Evolutionary conservation across 2,797 vertebrate species (phyloP), one percentile per base, ranked within the genome.

Genomic region (Urosaurus nigricauda): DNA sequence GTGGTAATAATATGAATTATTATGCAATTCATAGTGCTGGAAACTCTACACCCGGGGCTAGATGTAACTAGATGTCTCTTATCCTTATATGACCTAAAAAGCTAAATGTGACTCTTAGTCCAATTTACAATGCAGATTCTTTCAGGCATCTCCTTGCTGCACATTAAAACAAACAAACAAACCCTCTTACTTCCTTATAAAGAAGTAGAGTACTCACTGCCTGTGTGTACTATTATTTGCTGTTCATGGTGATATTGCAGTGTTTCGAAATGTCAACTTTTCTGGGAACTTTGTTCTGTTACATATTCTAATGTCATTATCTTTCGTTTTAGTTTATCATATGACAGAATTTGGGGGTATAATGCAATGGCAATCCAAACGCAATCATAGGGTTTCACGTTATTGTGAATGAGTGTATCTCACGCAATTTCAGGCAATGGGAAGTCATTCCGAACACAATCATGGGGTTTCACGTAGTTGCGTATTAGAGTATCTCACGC

Each of bases 1-100:
- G 47, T 73, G 68, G 83, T 75, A 60, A 85, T 84, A 17, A 85
- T 85, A 85, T 24, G 37, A 85, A 43, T 78, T 86, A 47, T 86
- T 86, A 63, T 85, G 71, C 84, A 63, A 63, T 47, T 32, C 7
- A 21, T 26, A 60, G 21, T 24, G 58, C 56, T 77, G 84, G 56
- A 63, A 78, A 77, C 26, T 21, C 35, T 78, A n/a, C 65, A 58
- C 56, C 84, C 17, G 56, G 9, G 40, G 75, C 40, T 68, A 53
- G 6, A 70, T 43, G 24, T 78, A 24, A 51, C 53, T 37, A 85
- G 19, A 75, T 78, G 85, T 35, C 16, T 79, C 75, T 86, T 79
- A 37, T 79, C 84, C 73, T 85, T 60, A 77, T 63, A 16, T 32
- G 73, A 75, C 56, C 75, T 24, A 63, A 43, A 40, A 51, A 70